phyloP scores from a whole-genome alignment of 1,140 invertebrate genomes.

The Hylaeus volcanicus region DNA sequence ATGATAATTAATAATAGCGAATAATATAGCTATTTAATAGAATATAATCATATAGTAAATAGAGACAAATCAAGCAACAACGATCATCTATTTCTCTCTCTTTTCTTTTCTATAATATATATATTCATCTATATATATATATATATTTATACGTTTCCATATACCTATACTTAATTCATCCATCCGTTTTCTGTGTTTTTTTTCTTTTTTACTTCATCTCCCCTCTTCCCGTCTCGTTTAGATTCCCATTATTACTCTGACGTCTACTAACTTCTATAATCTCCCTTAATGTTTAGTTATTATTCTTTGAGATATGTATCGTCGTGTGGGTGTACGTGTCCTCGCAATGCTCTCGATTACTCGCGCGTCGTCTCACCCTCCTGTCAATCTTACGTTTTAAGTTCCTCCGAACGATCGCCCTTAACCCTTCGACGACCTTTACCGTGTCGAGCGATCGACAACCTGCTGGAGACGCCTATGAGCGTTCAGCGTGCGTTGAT shows the following conservation, averaged over 20 bases:
- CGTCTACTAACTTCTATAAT: slow-evolving; percentile 69
- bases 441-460: too few relatives aligned
- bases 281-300: slow-evolving; percentile 78
- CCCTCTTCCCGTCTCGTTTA: neutral
- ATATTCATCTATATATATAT: slow-evolving; percentile 12
- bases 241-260: slow-evolving; percentile 56
- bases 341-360: slow-evolving; percentile 33
- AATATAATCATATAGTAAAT: slow-evolving; percentile 80
- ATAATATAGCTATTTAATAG: slow-evolving; percentile 78
- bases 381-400: neutral
- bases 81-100: slow-evolving; percentile 69
- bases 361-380: slow-evolving; percentile 14
- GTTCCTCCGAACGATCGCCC: too few relatives aligned
- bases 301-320: slow-evolving; percentile 82
- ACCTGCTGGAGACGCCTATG: too few relatives aligned
- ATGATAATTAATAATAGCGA: slow-evolving; percentile 69
- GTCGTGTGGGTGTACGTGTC: slow-evolving; percentile 72
- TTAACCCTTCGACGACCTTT: too few relatives aligned
- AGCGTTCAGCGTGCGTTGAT: too few relatives aligned
- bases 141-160: slow-evolving; percentile 51
- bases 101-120: slow-evolving; percentile 46
- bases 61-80: slow-evolving; percentile 81
- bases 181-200: slow-evolving; percentile 15
- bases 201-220: slow-evolving; percentile 21
- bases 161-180: slow-evolving; percentile 59